Evolutionary conservation across 2,113 vertebrate genomes (phyloP).

Genomic region (Hemichromis elongatus): DNA sequence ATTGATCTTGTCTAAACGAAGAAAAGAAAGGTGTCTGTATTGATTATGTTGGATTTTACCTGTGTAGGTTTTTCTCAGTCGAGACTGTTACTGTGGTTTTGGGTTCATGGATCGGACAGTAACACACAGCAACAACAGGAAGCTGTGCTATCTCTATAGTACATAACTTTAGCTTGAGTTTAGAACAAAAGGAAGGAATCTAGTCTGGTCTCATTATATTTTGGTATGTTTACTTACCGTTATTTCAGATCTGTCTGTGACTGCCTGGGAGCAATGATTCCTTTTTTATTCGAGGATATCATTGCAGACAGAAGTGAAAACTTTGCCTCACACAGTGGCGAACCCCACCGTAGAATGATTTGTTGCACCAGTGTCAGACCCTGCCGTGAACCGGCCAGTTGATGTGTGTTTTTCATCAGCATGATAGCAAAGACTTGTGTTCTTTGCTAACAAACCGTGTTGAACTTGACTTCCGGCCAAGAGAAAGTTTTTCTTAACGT

Average conservation of each 20-base stretch:
- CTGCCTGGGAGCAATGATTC: background rate
- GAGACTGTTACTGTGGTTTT: background rate
- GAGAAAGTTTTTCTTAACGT: conserved; percentile 22
- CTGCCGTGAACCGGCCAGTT: background rate
- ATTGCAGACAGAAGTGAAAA: background rate
- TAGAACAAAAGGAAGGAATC: background rate
- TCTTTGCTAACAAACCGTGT: conserved; percentile 20
- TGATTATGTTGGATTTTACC: background rate
- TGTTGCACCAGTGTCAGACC: background rate
- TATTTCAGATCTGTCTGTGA: background rate
- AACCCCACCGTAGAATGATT: background rate
- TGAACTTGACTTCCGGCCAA: conserved; percentile 23
- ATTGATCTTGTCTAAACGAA: background rate
- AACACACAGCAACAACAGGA: background rate
- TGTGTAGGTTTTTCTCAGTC: background rate
- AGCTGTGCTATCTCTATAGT: background rate
- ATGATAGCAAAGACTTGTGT: background rate
- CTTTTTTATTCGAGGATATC: background rate
- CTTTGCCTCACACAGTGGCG: background rate
- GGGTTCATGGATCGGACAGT: background rate
- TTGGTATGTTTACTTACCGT: background rate
- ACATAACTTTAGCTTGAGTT: background rate
- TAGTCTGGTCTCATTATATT: background rate
- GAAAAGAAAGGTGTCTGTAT: background rate
- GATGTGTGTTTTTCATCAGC: conserved; percentile 4